A percentile compares a stretch with the other conserved stretches of the same genome.
phyloP scores from a whole-genome alignment of 2,797 vertebrate species.

The Coregonus ussuriensis region DNA sequence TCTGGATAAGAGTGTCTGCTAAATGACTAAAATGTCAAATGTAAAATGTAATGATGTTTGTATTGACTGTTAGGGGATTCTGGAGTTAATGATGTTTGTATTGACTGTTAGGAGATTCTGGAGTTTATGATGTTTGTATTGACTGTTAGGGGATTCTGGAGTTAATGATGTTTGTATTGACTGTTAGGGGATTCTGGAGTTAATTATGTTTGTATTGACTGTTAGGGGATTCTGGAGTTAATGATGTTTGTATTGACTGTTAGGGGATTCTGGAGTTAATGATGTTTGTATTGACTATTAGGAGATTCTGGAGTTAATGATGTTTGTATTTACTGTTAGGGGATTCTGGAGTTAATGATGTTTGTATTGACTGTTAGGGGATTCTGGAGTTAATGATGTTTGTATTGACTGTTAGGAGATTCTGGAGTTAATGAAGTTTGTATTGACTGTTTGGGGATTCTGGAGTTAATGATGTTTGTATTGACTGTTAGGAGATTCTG shows the following conservation, averaged over 20 bases:
- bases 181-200: too few relatives aligned
- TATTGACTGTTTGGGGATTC: not conserved
- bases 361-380: too few relatives aligned
- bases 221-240: too few relatives aligned
- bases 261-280: too few relatives aligned
- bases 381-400: too few relatives aligned
- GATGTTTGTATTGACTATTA: not conserved
- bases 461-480: not conserved
- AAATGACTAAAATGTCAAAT: too few relatives aligned
- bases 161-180: constrained; percentile 16
- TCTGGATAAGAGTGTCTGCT: too few relatives aligned
- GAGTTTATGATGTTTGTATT: not conserved
- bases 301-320: not conserved
- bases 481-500: constrained; percentile 59
- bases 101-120: not conserved
- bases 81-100: not conserved
- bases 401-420: too few relatives aligned
- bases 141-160: constrained; percentile 61
- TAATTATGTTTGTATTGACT: too few relatives aligned
- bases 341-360: not conserved
- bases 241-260: too few relatives aligned
- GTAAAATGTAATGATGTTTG: too few relatives aligned
- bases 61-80: too few relatives aligned
- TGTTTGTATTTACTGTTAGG: not conserved
- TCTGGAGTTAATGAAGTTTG: not conserved